Conservation (phyloP, 2,888 invertebrate species). For the Lycaena phlaeas region DNA sequence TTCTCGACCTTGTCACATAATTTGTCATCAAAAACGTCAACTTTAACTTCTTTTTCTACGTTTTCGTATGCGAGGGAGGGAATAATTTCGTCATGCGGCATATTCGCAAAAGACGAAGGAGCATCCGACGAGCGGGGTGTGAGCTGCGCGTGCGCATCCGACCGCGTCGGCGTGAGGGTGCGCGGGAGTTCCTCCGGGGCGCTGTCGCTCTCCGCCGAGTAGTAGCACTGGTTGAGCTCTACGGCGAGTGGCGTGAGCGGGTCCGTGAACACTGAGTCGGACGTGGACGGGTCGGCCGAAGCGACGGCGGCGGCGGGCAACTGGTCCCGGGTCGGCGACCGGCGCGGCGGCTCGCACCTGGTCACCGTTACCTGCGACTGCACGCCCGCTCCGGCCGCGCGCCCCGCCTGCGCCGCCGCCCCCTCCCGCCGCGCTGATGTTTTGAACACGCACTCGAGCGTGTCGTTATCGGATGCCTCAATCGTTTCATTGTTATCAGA, state of each 20-base stretch:
- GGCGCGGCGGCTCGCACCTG: constrained; percentile 47
- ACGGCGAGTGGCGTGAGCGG: constrained; percentile 76
- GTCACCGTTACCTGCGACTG: constrained; percentile 61
- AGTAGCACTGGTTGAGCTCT: constrained; percentile 76
- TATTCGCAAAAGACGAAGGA: constrained; percentile 29
- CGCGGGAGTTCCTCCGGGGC: constrained; percentile 49
- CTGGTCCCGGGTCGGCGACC: constrained; percentile 64
- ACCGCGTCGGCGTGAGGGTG: constrained; percentile 37
- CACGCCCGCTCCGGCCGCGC: constrained; percentile 40
- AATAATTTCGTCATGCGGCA: constrained; percentile 53
- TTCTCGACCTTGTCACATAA: constrained; percentile 44
- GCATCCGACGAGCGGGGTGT: constrained; percentile 13
- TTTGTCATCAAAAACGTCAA: constrained; percentile 52
- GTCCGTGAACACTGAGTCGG: constrained; percentile 85
- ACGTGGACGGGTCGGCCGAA: constrained; percentile 75
- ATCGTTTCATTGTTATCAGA: constrained; percentile 61
- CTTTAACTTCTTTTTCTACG: constrained; percentile 51
- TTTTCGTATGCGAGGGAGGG: constrained; percentile 40
- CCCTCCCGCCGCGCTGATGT: constrained; percentile 39
- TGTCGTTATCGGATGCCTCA: constrained; percentile 62
- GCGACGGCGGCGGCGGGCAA: constrained; percentile 39
- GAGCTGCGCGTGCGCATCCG: constrained; percentile 27
- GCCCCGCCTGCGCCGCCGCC: constrained; percentile 21
- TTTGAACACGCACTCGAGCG: constrained; percentile 60
- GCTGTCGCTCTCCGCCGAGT: constrained; percentile 74